Evolutionary conservation across 2,113 vertebrate species (phyloP), one percentile per base, ranked within the genome.

Genomic region (Pygoscelis adeliae): DNA sequence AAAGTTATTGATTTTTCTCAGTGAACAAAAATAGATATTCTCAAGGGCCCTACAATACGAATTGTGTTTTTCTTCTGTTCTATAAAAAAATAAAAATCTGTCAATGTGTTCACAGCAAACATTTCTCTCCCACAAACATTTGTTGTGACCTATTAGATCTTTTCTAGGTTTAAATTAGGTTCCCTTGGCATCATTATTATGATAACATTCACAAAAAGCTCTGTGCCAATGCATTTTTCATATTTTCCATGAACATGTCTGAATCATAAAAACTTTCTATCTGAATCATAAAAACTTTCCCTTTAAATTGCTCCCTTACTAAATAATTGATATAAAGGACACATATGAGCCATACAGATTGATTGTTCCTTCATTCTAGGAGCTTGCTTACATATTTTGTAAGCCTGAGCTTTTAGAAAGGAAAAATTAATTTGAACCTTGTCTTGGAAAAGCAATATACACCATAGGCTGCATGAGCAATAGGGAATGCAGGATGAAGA

Each of bases 71-170:
- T 71, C 26, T 90, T 72, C 58, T 78, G 52, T 82, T 86, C 53
- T 94, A 42, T 89, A 66, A 88, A 80, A 93, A 94, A 86, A 46
- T 34, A 83, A 73, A 92, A 90, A 83, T 86, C 72, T 79, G 42
- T 72, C 65, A 59, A 2, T 89, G 65, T 46, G 34, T 65, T 63
- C 66, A 65, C 53, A 59, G 36, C 7, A 55, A 76, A 61, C 3
- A 52, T 71, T 87, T 92, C 26, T 55, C 46, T 91, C 44, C 38
- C 49, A 55, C 16, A 77, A 34, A 87, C 38, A 52, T 26, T 36
- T 59, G 3, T 91, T 72, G 19, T 47, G 70, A 58, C 23, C 52
- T 59, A 36, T 72, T 52, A 74, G 65, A 66, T 74, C 22, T 83
- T 82, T 93, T 78, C 44, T 66, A 53, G 15, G 30, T 71, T 67